These are phyloP conservation scores for Ailurus styani DNA, from an alignment of 2,113 vertebrate species.

Conservation along the genomic window DNA sequence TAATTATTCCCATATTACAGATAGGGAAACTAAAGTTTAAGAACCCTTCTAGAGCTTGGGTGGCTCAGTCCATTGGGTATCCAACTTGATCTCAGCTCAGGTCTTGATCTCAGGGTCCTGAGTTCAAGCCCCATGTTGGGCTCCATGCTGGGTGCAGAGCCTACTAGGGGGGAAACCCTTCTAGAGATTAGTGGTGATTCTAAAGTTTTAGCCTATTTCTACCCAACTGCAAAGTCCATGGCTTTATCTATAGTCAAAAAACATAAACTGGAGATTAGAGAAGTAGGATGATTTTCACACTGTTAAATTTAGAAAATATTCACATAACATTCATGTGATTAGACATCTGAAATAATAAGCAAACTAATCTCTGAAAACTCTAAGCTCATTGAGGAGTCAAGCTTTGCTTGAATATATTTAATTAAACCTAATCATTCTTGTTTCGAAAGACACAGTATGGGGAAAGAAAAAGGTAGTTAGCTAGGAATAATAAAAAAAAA, in stretches of 20 bases:
- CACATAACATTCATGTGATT: not conserved
- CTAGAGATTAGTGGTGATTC: not conserved
- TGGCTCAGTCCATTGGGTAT: too few relatives aligned
- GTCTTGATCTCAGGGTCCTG: too few relatives aligned
- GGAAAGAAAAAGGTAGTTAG: not conserved
- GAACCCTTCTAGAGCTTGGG: not conserved
- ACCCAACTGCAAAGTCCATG: not conserved
- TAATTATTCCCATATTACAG: not conserved
- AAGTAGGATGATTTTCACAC: not conserved
- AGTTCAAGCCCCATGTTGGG: too few relatives aligned
- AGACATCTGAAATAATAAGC: not conserved
- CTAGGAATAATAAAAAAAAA: not conserved
- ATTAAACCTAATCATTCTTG: not conserved
- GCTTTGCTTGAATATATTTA: not conserved
- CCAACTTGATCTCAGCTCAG: too few relatives aligned
- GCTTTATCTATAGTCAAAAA: not conserved
- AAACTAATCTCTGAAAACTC: not conserved
- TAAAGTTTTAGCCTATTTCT: not conserved
- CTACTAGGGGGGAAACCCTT: not conserved
- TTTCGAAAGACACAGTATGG: not conserved
- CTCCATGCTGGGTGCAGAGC: too few relatives aligned
- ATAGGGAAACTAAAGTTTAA: not conserved
- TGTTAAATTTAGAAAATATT: not conserved
- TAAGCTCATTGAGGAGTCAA: not conserved
- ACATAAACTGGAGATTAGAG: not conserved